These are phyloP conservation scores for Pemphigus obesinymphae DNA, from an alignment of 1,140 invertebrate species.

Conservation along the genomic window DNA sequence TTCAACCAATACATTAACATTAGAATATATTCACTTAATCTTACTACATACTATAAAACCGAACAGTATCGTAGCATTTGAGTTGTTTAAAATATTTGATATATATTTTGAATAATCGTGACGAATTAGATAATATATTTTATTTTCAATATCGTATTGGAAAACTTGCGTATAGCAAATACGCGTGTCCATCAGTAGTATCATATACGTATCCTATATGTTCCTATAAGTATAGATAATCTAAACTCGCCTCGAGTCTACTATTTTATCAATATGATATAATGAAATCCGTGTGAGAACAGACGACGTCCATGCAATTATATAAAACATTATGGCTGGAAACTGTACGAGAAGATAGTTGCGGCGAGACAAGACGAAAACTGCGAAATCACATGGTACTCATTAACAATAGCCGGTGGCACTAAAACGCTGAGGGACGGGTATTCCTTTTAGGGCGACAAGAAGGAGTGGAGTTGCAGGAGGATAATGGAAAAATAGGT, in stretches of 20 bases:
- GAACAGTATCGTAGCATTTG: too few relatives aligned
- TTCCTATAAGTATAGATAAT: neutral
- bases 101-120: too few relatives aligned
- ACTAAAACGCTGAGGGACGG: neutral
- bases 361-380: conserved; percentile 4
- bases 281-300: neutral
- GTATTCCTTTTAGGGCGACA: neutral
- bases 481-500: neutral
- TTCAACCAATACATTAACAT: too few relatives aligned
- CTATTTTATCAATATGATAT: neutral
- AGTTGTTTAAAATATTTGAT: too few relatives aligned
- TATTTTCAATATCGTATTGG: too few relatives aligned
- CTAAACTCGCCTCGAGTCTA: neutral
- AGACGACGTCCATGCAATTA: conserved; percentile 1
- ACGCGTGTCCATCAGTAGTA: too few relatives aligned
- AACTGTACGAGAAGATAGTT: neutral
- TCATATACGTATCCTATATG: neutral
- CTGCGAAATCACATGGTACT: conserved; percentile 21
- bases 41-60: too few relatives aligned
- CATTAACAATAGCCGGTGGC: neutral
- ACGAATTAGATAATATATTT: too few relatives aligned
- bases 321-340: neutral
- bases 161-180: too few relatives aligned
- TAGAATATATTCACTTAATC: too few relatives aligned
- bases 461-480: too few relatives aligned